Base-by-base conservation (phyloP, 2,888 invertebrate species). In the Folsomia manolachei region DNA sequence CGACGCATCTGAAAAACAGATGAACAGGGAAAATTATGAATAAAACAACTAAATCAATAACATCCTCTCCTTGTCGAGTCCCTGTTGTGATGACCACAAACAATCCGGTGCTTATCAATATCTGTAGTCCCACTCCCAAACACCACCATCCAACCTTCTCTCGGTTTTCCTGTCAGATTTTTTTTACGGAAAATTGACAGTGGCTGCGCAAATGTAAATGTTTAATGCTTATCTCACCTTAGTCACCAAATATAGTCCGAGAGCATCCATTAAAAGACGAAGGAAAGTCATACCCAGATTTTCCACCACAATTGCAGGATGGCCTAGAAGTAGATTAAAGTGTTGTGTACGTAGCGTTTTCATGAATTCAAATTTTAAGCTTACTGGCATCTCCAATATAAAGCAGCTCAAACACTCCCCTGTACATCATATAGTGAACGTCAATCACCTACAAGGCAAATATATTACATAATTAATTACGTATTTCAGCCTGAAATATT, bases 241-340 rank as follows among this genome's bases (percentile, higher is more conserved):
- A 14, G 2, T 21, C 1, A 71, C 39, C 9, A 71, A 23, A 26
- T 21, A 67, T 2, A 71, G 23, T 24, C 71, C 67, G 53, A 68
- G 27, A 4, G 11, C 39, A 9, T 68, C 23, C 9, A 62, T 27
- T 1, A 71, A 14, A 11, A 71, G 23, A 14, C 71, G 27, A 1
- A 71, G 18, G 2, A 11, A 2, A 18, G 60, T 68, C 19, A 71
- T 24, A 9, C 67, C 68, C n/a, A 68, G 27, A 51, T 71, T 61
- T 26, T 71, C 71, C 4, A 39, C 51, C 1, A 71, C 39, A 51
- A 71, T 71, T 23, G 67, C 60, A 52, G 68, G 39, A 4, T 27
- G 51, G n/a, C n/a, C n/a, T n/a, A n/a, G n/a, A n/a, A n/a, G n/a
- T n/a, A n/a, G n/a, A n/a, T n/a, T n/a, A n/a, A n/a, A n/a, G n/a